Conservation (phyloP, 2,888 invertebrate genomes). For the Pachydiplax longipennis region DNA sequence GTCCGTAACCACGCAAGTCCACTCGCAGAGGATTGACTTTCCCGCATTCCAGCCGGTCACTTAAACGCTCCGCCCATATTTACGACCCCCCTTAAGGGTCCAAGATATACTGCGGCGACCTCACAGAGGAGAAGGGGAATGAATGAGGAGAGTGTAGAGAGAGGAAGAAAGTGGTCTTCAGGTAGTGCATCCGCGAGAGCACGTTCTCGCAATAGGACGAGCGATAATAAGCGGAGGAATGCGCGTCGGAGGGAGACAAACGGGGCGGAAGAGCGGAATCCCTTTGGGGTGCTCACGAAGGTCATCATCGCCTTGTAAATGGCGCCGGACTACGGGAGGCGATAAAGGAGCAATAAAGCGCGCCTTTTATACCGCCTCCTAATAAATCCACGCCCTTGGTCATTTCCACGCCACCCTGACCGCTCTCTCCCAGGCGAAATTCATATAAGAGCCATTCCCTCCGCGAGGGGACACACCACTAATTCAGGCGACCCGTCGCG, state of each 20-base stretch:
- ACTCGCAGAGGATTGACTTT: too few relatives aligned
- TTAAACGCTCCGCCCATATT: too few relatives aligned
- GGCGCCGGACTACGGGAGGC: constrained; percentile 23
- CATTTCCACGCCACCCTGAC: neutral
- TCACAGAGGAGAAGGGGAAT: neutral
- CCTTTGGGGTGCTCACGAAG: neutral
- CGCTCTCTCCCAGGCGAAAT: constrained; percentile 5
- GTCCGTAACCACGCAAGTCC: too few relatives aligned
- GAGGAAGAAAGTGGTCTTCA: too few relatives aligned
- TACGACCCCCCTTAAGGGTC: neutral
- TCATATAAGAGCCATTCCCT: constrained; percentile 29
- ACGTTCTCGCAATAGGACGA: too few relatives aligned
- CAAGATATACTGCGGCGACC: neutral
- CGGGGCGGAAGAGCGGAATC: constrained; percentile 5
- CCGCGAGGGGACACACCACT: neutral
- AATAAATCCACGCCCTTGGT: constrained; percentile 19
- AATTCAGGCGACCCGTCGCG: neutral
- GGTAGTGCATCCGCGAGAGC: too few relatives aligned
- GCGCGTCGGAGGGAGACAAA: neutral
- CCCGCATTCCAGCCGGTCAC: too few relatives aligned
- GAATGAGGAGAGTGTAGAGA: neutral
- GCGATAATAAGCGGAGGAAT: too few relatives aligned
- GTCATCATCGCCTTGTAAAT: constrained; percentile 36
- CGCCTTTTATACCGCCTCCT: constrained; percentile 18
- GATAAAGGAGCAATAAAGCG: constrained; percentile 38